A percentile compares a stretch with the other conserved stretches of the same genome.
Conservation (phyloP, 1,140 invertebrate genomes). For the Diprion similis region DNA sequence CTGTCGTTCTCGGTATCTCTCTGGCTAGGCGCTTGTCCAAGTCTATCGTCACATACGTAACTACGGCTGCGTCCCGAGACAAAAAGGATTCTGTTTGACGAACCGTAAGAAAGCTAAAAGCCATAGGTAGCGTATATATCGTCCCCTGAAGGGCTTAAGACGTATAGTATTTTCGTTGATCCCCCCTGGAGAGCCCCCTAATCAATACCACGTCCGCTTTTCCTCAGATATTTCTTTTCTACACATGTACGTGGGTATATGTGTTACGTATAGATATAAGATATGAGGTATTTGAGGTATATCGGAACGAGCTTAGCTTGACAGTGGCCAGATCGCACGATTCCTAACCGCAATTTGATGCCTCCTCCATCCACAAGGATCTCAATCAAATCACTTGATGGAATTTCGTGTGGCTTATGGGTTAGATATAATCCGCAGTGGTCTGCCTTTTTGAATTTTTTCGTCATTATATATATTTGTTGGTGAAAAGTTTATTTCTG, state of each 20-base stretch:
- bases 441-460: no score
- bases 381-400: neutral
- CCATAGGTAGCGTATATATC: conserved; percentile 42
- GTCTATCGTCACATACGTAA: neutral
- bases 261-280: neutral
- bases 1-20: no score
- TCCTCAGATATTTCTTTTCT: neutral
- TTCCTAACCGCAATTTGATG: no score
- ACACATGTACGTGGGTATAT: no score
- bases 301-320: neutral
- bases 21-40: no score
- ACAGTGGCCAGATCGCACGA: neutral
- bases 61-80: conserved; percentile 6
- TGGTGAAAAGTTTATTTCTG: no score
- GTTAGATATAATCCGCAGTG: no score
- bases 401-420: neutral
- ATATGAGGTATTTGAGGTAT: no score
- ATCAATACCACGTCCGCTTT: conserved; percentile 3
- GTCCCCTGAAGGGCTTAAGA: conserved; percentile 31
- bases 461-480: no score
- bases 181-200: neutral
- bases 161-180: conserved; percentile 21
- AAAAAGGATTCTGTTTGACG: conserved; percentile 41
- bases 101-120: conserved; percentile 44
- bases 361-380: neutral